Base-by-base conservation (phyloP, 2,113 vertebrate genomes). In the Chascanopsetta lugubris region DNA sequence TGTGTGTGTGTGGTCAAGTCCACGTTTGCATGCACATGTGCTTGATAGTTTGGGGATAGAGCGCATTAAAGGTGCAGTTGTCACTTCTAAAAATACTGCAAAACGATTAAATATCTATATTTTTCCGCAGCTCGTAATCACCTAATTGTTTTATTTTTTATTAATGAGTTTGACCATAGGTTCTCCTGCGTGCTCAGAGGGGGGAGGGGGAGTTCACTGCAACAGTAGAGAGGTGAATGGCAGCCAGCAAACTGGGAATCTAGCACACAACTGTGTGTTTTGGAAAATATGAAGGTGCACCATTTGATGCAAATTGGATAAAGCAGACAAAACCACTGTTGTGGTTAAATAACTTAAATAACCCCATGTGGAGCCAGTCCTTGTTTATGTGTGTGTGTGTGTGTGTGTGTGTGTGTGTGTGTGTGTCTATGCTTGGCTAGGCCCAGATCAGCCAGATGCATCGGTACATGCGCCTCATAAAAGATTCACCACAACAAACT, bases 141-240 rank as follows among this genome's bases (percentile, higher is more conserved):
- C n/a, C n/a, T n/a, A n/a, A n/a, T n/a, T n/a, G n/a, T n/a, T n/a
- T n/a, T n/a, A n/a, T n/a, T n/a, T n/a, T n/a, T n/a, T n/a, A n/a
- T n/a, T n/a, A n/a, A n/a, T n/a, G n/a, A n/a, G n/a, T n/a, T n/a
- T n/a, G 55, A 55, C 32, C 22, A 51, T 9, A 17, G 20, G 7
- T 26, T 40, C 6, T 40, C 4, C 45, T 45, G 32, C n/a, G 30
- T 13, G 66, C 48, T 54, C 49, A 29, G 61, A 38, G 50, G 54
- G 18, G 21, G 8, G 43, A 1, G 32, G 36, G 51, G 4, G 29
- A n/a, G n/a, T n/a, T n/a, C n/a, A n/a, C n/a, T n/a, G n/a, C n/a
- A n/a, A n/a, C n/a, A n/a, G n/a, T n/a, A n/a, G n/a, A n/a, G n/a
- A n/a, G n/a, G n/a, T n/a, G n/a, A n/a, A n/a, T n/a, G n/a, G n/a